Base-by-base conservation (phyloP, 2,113 vertebrate genomes). In the Arizona elegans region DNA sequence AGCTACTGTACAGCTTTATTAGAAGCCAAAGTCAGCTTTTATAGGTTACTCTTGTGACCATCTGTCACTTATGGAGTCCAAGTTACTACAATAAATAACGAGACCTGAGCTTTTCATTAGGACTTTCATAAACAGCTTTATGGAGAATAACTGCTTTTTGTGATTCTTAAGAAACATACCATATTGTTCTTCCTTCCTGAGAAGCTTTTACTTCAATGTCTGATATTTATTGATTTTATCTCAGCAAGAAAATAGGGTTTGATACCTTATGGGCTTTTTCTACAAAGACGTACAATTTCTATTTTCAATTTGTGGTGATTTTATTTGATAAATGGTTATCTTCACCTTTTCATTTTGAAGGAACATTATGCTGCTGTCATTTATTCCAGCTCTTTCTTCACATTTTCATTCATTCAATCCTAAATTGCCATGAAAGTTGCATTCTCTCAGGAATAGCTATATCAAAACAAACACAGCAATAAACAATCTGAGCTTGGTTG, bases 1-100 rank as follows among this genome's bases (percentile, higher is more conserved):
- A 65, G 86, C 86, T n/a, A 70, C 12, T 33, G 13, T 33, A 88
- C 58, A 65, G 86, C 86, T 88, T 88, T 43, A 43, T 65, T 58
- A 70, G 47, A n/a, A 92, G n/a, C 58, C 50, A 87, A 88, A 92
- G 91, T 88, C 58, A 88, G 86, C 58, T 53, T 92, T 87, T 65
- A 50, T 54, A 15, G 59, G n/a, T 47, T 87, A 21, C 19, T 62
- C 58, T 88, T 88, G 58, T 70, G 58, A 65, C 91, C 91, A 92
- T 92, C 91, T 92, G 91, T 88, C 91, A 88, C 47, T 92, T 29
- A 88, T 88, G 47, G n/a, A 65, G 58, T 54, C 91, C 86, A 88
- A 88, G 86, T 87, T 88, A 53, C 91, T 87, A 33, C 86, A 52
- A 50, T 47, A 24, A 88, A 53, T 56, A 86, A 59, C 26, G 56